Conservation (phyloP, 2,888 invertebrate species). For the Mesoligia furuncula region DNA sequence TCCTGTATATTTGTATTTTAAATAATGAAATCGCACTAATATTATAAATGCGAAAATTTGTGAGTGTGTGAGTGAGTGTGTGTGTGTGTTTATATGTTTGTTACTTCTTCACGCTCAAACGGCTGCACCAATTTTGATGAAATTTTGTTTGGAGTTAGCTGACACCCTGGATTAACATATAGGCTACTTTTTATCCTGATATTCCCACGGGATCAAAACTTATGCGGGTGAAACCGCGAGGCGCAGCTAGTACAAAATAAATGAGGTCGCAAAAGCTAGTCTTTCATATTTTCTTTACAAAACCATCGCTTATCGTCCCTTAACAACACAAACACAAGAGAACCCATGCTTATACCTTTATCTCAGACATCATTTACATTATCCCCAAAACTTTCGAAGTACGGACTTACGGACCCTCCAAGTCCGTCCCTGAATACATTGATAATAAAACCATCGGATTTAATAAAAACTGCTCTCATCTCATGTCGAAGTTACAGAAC, state of each 20-base stretch:
- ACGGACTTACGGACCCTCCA: background rate
- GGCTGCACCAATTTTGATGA: no score
- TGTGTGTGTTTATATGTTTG: no score
- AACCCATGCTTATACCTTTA: background rate
- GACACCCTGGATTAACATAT: no score
- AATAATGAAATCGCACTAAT: no score
- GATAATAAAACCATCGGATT: slow-evolving; percentile 64
- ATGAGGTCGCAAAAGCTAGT: background rate
- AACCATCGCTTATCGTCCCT: background rate
- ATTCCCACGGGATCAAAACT: no score
- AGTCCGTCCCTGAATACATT: slow-evolving; percentile 52
- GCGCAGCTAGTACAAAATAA: background rate
- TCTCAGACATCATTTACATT: slow-evolving; percentile 14
- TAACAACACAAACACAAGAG: background rate
- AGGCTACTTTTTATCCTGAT: no score
- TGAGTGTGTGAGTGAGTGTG: no score
- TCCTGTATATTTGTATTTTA: no score
- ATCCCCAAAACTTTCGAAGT: background rate
- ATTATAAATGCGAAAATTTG: no score
- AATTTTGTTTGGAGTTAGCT: no score
- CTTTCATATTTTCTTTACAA: background rate
- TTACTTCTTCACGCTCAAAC: no score
- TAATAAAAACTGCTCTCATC: slow-evolving; percentile 64
- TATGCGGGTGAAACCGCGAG: no score
- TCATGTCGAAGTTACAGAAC: slow-evolving; percentile 65